Base-by-base conservation (phyloP, 2,113 vertebrate genomes). In the Paramisgurnus dabryanus region DNA sequence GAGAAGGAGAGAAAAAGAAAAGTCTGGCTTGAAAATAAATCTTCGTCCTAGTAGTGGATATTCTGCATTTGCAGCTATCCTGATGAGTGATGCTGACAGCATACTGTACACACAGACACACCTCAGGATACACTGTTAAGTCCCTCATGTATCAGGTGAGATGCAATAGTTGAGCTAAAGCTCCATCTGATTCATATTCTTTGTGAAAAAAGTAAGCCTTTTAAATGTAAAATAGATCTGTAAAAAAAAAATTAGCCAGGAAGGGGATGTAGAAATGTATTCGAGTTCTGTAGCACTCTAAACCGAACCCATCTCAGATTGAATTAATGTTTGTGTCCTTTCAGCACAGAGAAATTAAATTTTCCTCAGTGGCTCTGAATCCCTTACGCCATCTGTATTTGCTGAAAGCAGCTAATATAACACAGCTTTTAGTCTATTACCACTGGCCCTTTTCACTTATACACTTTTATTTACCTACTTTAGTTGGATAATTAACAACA, bases 311-410 rank as follows among this genome's bases (percentile, higher is more conserved):
- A 57, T 79, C 69, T 81, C 34, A 64, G 55, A 34, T 70, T 78
- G 78, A 74, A 81, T 81, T 68, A 78, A 78, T 50, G 34, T 41
- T 6, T 60, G 66, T 64, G 65, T 80, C 64, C 79, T 74, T 84
- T 80, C 67, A 60, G 68, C 67, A 49, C 66, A 61, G 61, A 68
- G 7, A 63, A 80, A 81, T 73, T 81, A 50, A 43, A 69, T 73
- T 81, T 61, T 34, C 8, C 76, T 71, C n/a, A 49, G 8, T 57
- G 66, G 11, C 60, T 72, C 47, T 53, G 10, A 39, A 4, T 77
- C n/a, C 47, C 60, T 53, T 55, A 50, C 40, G 58, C 1, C 3
- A 12, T 72, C n/a, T 78, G 40, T 12, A 45, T 69, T 53, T 64
- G 67, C 65, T 69, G 64, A 57, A 55, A 41, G 73, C 43, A 34